Base-by-base conservation (phyloP, 1,140 invertebrate species). In the Helicorthomorpha holstii region DNA sequence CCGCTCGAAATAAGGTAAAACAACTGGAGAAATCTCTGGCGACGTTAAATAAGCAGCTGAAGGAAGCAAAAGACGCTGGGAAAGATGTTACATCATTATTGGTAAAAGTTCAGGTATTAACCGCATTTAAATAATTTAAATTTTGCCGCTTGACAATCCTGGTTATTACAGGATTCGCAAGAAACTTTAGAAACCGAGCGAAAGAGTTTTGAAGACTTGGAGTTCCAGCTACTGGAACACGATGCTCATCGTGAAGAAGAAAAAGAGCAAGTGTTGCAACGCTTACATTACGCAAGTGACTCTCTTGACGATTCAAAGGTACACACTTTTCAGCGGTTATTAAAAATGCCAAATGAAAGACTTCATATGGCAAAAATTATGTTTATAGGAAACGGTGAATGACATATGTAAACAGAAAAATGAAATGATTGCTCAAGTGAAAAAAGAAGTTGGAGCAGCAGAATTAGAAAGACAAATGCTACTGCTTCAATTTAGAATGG, bases 191-290 rank as follows among this genome's bases (percentile, higher is more conserved):
- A 77, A 56, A 64, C 63, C 49, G 73, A 77, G 57, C 63, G 68
- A 50, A 73, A 74, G 66, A 68, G 68, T 27, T 93, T 85, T 63
- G 90, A 95, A 67, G 89, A 94, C 65, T 69, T 91, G 19, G 90
- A 95, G 66, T 95, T 94, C 67, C 84, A 88, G 62, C 84, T 93
- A 64, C 73, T 94, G 52, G 91, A 95, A 69, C 85, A 86, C 61
- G 84, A 89, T 64, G 84, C 85, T 1, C 83, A 85, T 63, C 73
- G 79, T 73, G 68, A 81, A 73, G 64, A 72, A 44, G 64, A 66
- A 55, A 73, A 83, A 49, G 87, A 91, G 68, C 84, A 89, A 60
- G 58, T 79, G 44, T 68, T 80, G 0, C 69, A 66, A 27, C 67
- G 76, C 55, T 59, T 81, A 47, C 67, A 16, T 22, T 34, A 42